Evolutionary conservation across 2,888 invertebrate species (phyloP).

Genomic region (Bombylius major): DNA sequence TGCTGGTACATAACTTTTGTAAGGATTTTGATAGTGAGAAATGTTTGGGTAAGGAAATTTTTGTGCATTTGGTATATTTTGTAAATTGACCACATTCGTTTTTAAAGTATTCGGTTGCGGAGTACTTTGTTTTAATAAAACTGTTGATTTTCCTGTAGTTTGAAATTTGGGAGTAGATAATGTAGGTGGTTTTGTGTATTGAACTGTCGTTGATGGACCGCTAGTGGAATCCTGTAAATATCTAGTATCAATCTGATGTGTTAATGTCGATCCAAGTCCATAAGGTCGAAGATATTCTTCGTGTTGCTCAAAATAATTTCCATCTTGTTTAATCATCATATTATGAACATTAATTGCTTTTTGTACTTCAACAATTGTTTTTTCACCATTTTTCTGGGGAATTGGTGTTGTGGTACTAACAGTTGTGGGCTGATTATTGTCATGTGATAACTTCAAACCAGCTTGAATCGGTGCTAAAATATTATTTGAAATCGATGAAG

Average conservation of each 20-base stretch:
- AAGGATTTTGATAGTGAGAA: too few relatives aligned
- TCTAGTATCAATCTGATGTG: too few relatives aligned
- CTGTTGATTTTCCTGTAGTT: not conserved
- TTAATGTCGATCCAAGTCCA: not conserved
- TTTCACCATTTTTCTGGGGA: not conserved
- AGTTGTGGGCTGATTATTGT: not conserved
- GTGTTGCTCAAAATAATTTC: conserved; percentile 27
- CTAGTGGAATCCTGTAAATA: too few relatives aligned
- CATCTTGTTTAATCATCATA: conserved; percentile 32
- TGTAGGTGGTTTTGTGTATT: not conserved
- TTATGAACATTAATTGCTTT: conserved; percentile 43
- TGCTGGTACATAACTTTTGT: not conserved
- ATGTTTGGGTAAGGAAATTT: too few relatives aligned
- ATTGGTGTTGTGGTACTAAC: not conserved
- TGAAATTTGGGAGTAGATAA: not conserved
- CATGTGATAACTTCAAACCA: not conserved
- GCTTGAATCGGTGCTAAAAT: not conserved
- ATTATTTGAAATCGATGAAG: not conserved
- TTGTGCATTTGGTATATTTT: too few relatives aligned
- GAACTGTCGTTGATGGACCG: not conserved
- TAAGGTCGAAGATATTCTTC: conserved; percentile 18
- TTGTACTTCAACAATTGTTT: conserved; percentile 33
- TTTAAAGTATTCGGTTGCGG: not conserved
- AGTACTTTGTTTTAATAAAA: not conserved
- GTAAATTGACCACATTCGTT: not conserved